A percentile compares a stretch with the other conserved stretches of the same genome.
Conservation (phyloP, 2,888 invertebrate species). For the Thereva unica region DNA sequence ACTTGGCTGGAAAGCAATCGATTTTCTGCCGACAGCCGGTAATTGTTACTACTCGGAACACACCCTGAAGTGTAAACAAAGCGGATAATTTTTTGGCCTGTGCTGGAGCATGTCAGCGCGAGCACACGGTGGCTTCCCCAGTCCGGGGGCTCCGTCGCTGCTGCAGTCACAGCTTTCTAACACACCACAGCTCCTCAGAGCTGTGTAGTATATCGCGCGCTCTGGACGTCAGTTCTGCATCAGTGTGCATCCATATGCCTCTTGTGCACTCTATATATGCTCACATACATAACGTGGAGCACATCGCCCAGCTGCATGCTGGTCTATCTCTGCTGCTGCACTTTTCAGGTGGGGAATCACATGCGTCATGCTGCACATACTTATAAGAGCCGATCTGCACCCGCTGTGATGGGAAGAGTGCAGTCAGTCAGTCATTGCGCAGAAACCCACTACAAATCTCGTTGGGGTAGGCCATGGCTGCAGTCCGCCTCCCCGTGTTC, state of each 20-base stretch:
- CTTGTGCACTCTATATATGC: slow-evolving; percentile 3
- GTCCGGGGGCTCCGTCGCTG: neutral
- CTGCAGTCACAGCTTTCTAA: neutral
- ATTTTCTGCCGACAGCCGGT: slow-evolving; percentile 19
- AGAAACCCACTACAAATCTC: slow-evolving; percentile 35
- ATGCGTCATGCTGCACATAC: no score
- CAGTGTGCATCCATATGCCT: neutral
- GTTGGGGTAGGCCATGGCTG: slow-evolving; percentile 37
- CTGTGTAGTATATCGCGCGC: neutral
- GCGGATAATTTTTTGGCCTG: neutral
- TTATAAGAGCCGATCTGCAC: no score
- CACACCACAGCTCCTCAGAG: neutral
- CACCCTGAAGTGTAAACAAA: slow-evolving; percentile 30
- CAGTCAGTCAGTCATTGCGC: slow-evolving; percentile 28
- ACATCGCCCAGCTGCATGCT: no score
- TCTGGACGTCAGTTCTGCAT: neutral
- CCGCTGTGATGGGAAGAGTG: neutral
- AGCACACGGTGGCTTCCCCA: neutral
- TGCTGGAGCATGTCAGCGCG: slow-evolving; percentile 4
- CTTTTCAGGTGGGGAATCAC: no score
- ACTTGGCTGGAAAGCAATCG: slow-evolving; percentile 10
- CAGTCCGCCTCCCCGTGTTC: neutral
- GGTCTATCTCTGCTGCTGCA: no score
- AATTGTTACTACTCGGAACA: slow-evolving; percentile 3
- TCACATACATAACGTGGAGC: no score